Base-by-base conservation (phyloP, 2,797 vertebrate genomes). In the Gymnothorax reevesii region DNA sequence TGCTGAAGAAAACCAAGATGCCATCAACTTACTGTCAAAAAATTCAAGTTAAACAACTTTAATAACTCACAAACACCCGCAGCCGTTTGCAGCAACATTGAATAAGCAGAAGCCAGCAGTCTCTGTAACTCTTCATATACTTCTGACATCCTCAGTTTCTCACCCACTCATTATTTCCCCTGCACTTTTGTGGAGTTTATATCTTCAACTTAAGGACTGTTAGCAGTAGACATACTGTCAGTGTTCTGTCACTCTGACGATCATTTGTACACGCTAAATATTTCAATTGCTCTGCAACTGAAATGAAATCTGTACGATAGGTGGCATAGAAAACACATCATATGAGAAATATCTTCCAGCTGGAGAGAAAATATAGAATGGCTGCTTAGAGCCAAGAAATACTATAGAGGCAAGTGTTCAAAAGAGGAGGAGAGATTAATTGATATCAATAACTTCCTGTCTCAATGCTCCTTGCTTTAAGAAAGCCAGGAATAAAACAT, bases 401-500 rank as follows among this genome's bases (percentile, higher is more conserved):
- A 69, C 88, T 87, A 89, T 91, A 88, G 86, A 86, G 85, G 33
- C 88, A 64, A 88, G 82, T 87, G 86, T 85, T 89, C 83, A 62
- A 79, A 25, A 54, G 49, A 84, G 15, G 49, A 20, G 6, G 62
- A 82, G 82, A 1, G 88, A 83, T 77, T 84, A 84, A 89, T 88
- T 89, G 90, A 92, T 90, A 87, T 90, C 94, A 93, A 95, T 93
- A 92, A 93, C 90, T 93, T 91, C 85, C 89, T 88, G 92, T 91
- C 86, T 92, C 59, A 33, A 17, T 79, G 88, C 83, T 83, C 89
- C 82, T 88, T 91, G 92, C 92, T 93, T 94, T 95, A 91, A 92
- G 59, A 82, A 90, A 90, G 87, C 79, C 89, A 92, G 96, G 91
- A 94, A 96, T 96, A 93, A 95, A 94, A 95, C 89, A 95, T 94